These are phyloP conservation scores for Cryptoprocta ferox DNA, from an alignment of 2,797 vertebrate genomes.

Conservation along the genomic window DNA sequence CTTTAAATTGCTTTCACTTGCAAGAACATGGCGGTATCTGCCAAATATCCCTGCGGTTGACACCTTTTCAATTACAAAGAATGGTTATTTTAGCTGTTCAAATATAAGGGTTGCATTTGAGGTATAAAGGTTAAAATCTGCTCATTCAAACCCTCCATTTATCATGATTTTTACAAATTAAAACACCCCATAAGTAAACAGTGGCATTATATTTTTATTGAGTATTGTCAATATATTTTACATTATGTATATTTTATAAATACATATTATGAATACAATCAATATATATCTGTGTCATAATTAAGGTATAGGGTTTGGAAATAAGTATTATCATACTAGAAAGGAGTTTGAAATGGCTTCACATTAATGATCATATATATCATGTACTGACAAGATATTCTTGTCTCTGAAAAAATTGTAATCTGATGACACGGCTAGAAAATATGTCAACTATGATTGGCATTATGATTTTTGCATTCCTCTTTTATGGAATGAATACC, in stretches of 20 bases:
- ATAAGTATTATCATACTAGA: not conserved
- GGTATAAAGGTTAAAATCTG: not conserved
- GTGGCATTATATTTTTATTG: not conserved
- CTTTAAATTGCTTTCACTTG: not conserved
- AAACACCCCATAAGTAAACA: not conserved
- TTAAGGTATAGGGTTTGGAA: not conserved
- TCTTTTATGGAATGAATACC: not conserved
- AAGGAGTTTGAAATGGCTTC: not conserved
- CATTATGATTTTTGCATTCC: not conserved
- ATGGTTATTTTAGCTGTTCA: not conserved
- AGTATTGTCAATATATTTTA: not conserved
- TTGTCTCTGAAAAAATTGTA: not conserved
- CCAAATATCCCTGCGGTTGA: not conserved
- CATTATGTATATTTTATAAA: not conserved
- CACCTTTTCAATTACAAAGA: not conserved
- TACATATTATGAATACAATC: not conserved
- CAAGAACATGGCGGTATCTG: not conserved
- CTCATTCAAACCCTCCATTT: not conserved
- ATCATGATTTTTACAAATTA: not conserved
- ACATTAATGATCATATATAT: not conserved
- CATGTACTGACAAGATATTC: not conserved
- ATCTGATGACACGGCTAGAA: not conserved
- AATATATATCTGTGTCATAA: not conserved
- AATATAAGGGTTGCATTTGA: not conserved
- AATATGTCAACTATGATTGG: not conserved